A percentile compares a stretch with the other conserved stretches of the same genome.
Evolutionary conservation across 2,797 vertebrate genomes (phyloP).

Genomic region (Tiaroga cobitis): DNA sequence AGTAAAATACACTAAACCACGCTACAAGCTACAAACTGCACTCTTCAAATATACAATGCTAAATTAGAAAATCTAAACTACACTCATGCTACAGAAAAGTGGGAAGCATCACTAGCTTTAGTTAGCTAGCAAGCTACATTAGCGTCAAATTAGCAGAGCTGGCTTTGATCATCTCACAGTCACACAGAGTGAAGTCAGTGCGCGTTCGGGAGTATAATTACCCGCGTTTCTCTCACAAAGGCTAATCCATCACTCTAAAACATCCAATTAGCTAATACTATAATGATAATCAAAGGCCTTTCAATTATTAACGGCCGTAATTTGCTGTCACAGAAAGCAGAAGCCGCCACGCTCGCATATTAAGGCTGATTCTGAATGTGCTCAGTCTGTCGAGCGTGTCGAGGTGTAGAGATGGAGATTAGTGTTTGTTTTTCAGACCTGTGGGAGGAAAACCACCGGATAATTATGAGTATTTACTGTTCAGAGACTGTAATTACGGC

Average conservation of each 20-base stretch:
- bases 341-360: constrained; percentile 33
- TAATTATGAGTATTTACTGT: constrained; percentile 32
- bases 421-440: constrained; percentile 34
- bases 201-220: constrained; percentile 60
- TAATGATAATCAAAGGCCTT: constrained; percentile 61
- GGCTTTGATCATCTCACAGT: constrained; percentile 35
- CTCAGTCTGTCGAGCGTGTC: constrained; percentile 27
- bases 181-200: constrained; percentile 38
- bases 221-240: constrained; percentile 56
- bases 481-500: constrained; percentile 1
- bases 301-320: constrained; percentile 65
- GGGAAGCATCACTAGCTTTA: neutral
- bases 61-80: neutral
- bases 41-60: neutral
- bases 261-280: constrained; percentile 64
- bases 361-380: constrained; percentile 45
- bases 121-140: neutral
- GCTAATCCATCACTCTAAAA: constrained; percentile 65
- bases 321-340: constrained; percentile 49
- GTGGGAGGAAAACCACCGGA: neutral
- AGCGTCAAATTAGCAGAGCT: neutral
- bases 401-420: neutral
- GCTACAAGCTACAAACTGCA: neutral
- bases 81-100: neutral
- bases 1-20: neutral